phyloP scores from a whole-genome alignment of 2,797 vertebrate genomes.

The Amblyopsis hoosieri region DNA sequence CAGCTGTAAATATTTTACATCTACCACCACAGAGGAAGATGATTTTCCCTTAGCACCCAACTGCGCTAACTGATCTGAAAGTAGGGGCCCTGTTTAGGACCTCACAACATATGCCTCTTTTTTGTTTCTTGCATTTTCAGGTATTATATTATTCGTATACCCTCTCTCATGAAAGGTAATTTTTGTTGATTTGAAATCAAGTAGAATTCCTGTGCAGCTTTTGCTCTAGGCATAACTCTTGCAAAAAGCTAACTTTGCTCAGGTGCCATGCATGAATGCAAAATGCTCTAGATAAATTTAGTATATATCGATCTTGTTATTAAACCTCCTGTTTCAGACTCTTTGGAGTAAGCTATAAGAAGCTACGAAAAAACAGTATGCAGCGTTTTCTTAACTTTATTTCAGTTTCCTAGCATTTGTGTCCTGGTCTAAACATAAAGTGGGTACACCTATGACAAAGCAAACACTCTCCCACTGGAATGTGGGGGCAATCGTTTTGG shows the following conservation, averaged over 20 bases:
- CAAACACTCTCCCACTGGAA: not conserved
- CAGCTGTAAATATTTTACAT: conserved; percentile 61
- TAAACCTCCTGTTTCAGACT: too few species aligned
- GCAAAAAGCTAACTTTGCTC: too few species aligned
- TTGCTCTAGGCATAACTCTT: too few species aligned
- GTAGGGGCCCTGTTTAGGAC: conserved; percentile 8
- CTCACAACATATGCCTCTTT: conserved; percentile 20
- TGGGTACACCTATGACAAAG: not conserved
- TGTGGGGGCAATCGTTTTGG: not conserved
- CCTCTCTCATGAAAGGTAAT: not conserved
- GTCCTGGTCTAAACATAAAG: not conserved
- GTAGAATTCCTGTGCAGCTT: too few species aligned
- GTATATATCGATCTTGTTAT: too few species aligned
- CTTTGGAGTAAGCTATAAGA: too few species aligned
- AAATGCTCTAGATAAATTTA: too few species aligned
- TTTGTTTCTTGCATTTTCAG: conserved; percentile 3
- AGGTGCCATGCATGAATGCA: too few species aligned
- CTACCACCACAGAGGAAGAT: not conserved
- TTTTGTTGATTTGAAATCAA: too few species aligned
- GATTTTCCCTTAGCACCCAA: conserved; percentile 11
- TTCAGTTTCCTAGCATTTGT: not conserved
- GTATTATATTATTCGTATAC: not conserved
- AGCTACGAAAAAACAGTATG: too few species aligned
- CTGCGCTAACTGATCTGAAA: conserved; percentile 17
- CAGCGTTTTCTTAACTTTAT: too few species aligned